Percentiles rank a stretch among this genome's conserved stretches.
Evolutionary conservation across 2,888 invertebrate genomes (phyloP).

Genomic region (Eupithecia dodoneata): DNA sequence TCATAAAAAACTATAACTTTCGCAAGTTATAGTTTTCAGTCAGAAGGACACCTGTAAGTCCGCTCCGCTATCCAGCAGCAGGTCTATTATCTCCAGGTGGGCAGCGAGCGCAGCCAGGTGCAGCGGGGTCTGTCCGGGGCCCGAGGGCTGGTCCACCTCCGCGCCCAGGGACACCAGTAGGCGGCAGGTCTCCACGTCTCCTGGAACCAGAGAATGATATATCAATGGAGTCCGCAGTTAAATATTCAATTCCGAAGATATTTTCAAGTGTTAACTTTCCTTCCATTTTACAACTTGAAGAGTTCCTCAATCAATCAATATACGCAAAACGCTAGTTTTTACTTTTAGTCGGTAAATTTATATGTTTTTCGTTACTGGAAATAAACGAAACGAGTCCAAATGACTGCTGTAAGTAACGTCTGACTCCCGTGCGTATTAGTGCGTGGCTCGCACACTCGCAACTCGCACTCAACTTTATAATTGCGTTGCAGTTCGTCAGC

Average conservation of each 20-base stretch:
- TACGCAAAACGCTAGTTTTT: neutral
- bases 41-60: conserved; percentile 56
- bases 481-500: conserved; percentile 30
- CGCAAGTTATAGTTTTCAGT: neutral
- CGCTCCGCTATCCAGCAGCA: conserved; percentile 75
- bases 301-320: neutral
- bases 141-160: conserved; percentile 69
- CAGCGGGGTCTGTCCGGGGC: conserved; percentile 73
- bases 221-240: neutral
- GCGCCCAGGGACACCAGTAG: conserved; percentile 77
- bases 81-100: conserved; percentile 60
- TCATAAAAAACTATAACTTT: too few species aligned
- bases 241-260: neutral
- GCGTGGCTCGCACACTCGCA: neutral
- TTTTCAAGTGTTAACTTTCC: neutral
- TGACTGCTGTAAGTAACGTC: neutral
- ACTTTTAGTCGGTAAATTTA: neutral
- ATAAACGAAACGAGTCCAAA: neutral
- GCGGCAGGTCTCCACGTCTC: conserved; percentile 70
- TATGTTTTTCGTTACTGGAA: neutral
- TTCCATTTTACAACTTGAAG: neutral
- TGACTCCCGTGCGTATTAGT: neutral
- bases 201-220: conserved; percentile 48
- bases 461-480: conserved; percentile 30
- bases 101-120: conserved; percentile 75